Conservation (phyloP, 2,888 invertebrate species). For the Muscina levida region DNA sequence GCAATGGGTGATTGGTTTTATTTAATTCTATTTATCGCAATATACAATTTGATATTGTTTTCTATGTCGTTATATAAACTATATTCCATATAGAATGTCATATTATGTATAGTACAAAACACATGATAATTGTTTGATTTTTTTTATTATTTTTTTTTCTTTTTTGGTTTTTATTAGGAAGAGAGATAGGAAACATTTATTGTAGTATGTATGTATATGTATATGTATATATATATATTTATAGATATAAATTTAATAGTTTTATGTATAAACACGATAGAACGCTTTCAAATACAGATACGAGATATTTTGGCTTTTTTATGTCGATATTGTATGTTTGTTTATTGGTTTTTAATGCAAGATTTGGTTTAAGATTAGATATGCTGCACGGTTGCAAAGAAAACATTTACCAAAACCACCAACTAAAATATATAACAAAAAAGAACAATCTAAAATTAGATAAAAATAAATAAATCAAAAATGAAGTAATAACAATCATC, state of each 20-base stretch:
- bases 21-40: slow-evolving; percentile 35
- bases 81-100: slow-evolving; percentile 8
- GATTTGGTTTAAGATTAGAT: slow-evolving; percentile 61
- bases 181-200: slow-evolving; percentile 35
- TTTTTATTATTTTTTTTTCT: background rate
- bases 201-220: slow-evolving; percentile 29
- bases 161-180: slow-evolving; percentile 2
- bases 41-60: slow-evolving; percentile 34
- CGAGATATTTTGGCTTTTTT: slow-evolving; percentile 59
- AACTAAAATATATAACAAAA: slow-evolving; percentile 75
- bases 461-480: slow-evolving; percentile 68
- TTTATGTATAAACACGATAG: slow-evolving; percentile 44
- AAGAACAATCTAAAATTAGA: slow-evolving; percentile 76
- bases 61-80: slow-evolving; percentile 24
- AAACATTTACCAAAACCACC: slow-evolving; percentile 78
- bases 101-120: slow-evolving; percentile 38
- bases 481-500: slow-evolving; percentile 68
- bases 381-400: slow-evolving; percentile 66
- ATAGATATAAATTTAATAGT: slow-evolving; percentile 3
- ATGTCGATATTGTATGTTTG: slow-evolving; percentile 69
- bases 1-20: slow-evolving; percentile 48
- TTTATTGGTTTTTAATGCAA: slow-evolving; percentile 58
- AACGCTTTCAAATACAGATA: too few species aligned
- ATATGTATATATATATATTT: slow-evolving; percentile 26
- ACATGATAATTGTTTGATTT: slow-evolving; percentile 37